phyloP scores from a whole-genome alignment of 2,113 vertebrate species.

The Alethe castanea region DNA sequence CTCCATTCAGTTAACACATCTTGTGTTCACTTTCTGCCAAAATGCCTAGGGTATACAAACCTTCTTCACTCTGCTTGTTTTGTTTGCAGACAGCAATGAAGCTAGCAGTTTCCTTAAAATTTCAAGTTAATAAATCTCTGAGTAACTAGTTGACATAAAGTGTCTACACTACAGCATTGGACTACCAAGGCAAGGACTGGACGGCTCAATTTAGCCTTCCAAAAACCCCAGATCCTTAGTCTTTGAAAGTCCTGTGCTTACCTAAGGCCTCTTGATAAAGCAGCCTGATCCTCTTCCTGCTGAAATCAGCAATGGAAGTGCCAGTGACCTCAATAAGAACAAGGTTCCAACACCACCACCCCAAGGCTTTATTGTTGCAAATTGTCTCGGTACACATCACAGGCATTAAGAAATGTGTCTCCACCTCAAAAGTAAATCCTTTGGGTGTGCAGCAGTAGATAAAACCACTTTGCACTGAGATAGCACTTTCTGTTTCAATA shows the following conservation, averaged over 20 bases:
- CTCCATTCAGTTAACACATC: neutral
- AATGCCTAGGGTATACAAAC: neutral
- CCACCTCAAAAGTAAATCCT: conserved; percentile 29
- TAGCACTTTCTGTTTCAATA: conserved; percentile 26
- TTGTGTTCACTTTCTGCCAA: neutral
- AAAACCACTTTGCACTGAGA: conserved; percentile 22
- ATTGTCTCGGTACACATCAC: neutral
- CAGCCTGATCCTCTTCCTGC: neutral
- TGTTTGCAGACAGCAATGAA: neutral
- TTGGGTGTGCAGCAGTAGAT: conserved; percentile 14
- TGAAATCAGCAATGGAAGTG: neutral
- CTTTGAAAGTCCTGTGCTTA: neutral
- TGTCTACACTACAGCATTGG: neutral
- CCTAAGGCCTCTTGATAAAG: neutral
- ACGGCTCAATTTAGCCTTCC: neutral
- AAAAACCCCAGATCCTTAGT: neutral
- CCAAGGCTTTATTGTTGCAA: neutral
- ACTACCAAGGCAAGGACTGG: neutral
- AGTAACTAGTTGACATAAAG: neutral
- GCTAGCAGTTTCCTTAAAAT: neutral
- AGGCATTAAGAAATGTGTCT: conserved; percentile 6
- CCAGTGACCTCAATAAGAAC: neutral
- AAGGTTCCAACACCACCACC: neutral
- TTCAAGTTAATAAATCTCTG: neutral
- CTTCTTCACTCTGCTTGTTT: neutral